Evolutionary conservation across 2,888 invertebrate species (phyloP).

Genomic region (Drosophila algonquin): DNA sequence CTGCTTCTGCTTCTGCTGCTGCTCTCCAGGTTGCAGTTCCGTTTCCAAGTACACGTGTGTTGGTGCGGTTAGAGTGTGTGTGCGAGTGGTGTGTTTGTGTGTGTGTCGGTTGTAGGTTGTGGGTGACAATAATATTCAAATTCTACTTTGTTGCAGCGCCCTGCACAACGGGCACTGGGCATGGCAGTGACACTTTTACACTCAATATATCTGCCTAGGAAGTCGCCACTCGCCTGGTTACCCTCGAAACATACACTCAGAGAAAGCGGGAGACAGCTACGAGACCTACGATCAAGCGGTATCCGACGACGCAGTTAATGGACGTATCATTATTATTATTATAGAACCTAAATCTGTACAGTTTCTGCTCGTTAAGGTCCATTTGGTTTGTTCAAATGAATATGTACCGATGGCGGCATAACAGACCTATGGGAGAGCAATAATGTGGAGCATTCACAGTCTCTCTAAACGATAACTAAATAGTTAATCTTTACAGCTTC

Average conservation of each 20-base stretch:
- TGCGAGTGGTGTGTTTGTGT: constrained; percentile 22
- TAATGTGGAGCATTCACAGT: no score
- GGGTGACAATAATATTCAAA: constrained; percentile 78
- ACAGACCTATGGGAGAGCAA: no score
- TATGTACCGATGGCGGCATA: no score
- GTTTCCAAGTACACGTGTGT: constrained; percentile 47
- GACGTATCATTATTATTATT: no score
- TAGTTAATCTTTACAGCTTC: no score
- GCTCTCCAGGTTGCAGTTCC: constrained; percentile 46
- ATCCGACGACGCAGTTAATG: no score
- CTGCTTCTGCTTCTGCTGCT: constrained; percentile 48
- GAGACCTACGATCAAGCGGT: no score
- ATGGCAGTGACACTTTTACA: constrained; percentile 61
- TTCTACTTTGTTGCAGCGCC: constrained; percentile 53
- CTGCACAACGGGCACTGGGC: constrained; percentile 46
- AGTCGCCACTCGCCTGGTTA: constrained; percentile 42
- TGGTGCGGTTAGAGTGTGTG: constrained; percentile 20
- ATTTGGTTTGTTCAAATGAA: no score
- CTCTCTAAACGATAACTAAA: no score
- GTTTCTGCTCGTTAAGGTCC: no score
- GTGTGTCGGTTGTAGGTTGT: constrained; percentile 24
- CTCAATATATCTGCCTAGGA: constrained; percentile 61
- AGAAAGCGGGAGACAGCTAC: not conserved
- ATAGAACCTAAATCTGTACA: no score
- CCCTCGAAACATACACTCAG: constrained; percentile 19